Evolutionary conservation across 2,113 vertebrate species (phyloP).

Genomic region (Leptobrachium ailaonicum): DNA sequence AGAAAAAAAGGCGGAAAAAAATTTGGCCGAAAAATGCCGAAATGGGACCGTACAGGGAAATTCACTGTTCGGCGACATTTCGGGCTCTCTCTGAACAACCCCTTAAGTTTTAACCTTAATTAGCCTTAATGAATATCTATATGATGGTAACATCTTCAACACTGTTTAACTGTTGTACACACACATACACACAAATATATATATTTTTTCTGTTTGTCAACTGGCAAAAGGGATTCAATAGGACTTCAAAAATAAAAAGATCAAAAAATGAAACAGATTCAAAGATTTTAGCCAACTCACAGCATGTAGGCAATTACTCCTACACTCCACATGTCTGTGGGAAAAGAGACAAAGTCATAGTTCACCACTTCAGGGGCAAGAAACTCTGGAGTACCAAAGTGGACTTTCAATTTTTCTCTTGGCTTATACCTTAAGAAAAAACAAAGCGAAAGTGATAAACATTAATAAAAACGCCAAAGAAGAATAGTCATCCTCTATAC

Average conservation of each 20-base stretch:
- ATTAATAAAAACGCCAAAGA: conserved; percentile 3
- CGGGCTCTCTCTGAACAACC: too few species aligned
- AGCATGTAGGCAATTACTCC: conserved; percentile 97
- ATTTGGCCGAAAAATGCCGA: too few species aligned
- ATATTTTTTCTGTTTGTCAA: neutral
- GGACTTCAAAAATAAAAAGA: conserved; percentile 8
- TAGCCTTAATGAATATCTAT: too few species aligned
- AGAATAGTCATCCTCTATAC: conserved; percentile 5
- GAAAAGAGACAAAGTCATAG: conserved; percentile 96
- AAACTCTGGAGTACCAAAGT: conserved; percentile 96
- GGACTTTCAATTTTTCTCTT: conserved; percentile 91
- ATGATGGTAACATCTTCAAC: too few species aligned
- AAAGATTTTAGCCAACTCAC: conserved; percentile 70
- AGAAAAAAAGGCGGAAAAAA: too few species aligned
- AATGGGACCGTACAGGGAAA: too few species aligned
- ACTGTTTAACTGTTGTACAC: too few species aligned
- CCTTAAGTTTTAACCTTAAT: too few species aligned
- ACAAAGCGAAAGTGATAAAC: conserved; percentile 1
- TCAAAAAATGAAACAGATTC: conserved; percentile 25
- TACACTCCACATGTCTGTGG: conserved; percentile 97
- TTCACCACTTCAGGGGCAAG: conserved; percentile 95
- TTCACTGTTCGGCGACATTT: too few species aligned
- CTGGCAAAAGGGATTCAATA: conserved; percentile 20
- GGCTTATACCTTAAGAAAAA: conserved; percentile 82
- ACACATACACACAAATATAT: too few species aligned